Percentiles rank a stretch among this genome's conserved stretches.
Conservation (phyloP, 1,140 invertebrate species). For the Nephila pilipes region DNA sequence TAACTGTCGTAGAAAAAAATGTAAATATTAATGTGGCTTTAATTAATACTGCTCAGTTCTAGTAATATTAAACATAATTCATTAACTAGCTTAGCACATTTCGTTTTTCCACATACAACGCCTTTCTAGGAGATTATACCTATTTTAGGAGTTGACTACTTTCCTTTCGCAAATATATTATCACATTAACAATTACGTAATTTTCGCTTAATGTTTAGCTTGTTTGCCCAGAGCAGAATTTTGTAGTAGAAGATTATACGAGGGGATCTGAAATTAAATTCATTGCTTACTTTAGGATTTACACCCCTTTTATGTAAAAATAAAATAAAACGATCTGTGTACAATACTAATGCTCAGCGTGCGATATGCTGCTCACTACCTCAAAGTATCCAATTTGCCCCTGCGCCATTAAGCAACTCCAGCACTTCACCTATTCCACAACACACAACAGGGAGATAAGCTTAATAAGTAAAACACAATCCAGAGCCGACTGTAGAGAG, state of each 20-base stretch:
- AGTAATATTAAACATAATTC: too few relatives aligned
- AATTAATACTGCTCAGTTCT: too few relatives aligned
- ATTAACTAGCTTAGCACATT: too few relatives aligned
- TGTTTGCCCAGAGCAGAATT: neutral
- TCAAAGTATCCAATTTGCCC: constrained; percentile 28
- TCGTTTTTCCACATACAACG: too few relatives aligned
- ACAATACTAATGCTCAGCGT: constrained; percentile 6
- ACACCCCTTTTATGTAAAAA: constrained; percentile 22
- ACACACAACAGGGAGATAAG: constrained; percentile 26
- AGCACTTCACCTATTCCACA: constrained; percentile 23
- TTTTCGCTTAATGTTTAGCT: neutral
- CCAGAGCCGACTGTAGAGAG: constrained; percentile 21
- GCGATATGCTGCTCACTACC: constrained; percentile 12
- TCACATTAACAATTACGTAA: neutral
- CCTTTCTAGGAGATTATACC: too few relatives aligned
- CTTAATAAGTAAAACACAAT: constrained; percentile 50
- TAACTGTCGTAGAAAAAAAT: too few relatives aligned
- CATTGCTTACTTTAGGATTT: constrained; percentile 23
- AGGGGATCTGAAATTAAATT: neutral
- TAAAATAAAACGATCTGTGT: neutral
- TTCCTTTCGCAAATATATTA: neutral
- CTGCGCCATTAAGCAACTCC: constrained; percentile 6
- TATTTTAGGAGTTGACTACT: neutral
- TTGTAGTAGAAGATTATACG: neutral
- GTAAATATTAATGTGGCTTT: too few relatives aligned